Evolutionary conservation across 2,797 vertebrate genomes (phyloP).

Genomic region (Parauchenoglanis punctatus): DNA sequence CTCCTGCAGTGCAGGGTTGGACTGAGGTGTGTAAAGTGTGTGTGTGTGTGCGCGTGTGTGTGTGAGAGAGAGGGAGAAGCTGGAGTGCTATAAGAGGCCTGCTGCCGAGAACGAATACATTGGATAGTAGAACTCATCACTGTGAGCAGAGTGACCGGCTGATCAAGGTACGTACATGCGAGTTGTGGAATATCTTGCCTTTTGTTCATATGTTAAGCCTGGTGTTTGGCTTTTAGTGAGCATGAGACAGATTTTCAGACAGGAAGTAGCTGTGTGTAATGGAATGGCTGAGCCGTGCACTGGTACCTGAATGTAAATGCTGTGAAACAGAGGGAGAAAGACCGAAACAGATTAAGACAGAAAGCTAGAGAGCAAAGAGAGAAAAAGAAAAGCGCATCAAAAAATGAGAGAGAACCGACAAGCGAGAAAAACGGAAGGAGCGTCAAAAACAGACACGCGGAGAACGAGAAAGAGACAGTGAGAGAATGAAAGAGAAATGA

Average conservation of each 20-base stretch:
- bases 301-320: background rate
- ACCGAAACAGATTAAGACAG: background rate
- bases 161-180: background rate
- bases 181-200: background rate
- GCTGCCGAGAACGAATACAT: background rate
- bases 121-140: background rate
- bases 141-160: background rate
- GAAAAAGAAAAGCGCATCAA: background rate
- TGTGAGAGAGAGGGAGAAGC: background rate
- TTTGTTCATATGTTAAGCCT: background rate
- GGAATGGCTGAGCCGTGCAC: background rate
- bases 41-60: background rate
- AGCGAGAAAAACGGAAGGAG: background rate
- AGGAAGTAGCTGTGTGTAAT: background rate
- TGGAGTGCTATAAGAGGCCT: constrained; percentile 12
- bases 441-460: background rate
- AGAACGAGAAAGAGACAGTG: background rate
- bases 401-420: background rate
- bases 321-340: background rate
- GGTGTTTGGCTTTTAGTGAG: background rate
- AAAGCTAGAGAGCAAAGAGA: background rate
- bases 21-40: background rate
- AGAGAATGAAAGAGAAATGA: background rate
- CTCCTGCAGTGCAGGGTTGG: background rate
- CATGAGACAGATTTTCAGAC: background rate